Conservation (phyloP, 2,797 vertebrate genomes). For the Crocidura indochinensis region DNA sequence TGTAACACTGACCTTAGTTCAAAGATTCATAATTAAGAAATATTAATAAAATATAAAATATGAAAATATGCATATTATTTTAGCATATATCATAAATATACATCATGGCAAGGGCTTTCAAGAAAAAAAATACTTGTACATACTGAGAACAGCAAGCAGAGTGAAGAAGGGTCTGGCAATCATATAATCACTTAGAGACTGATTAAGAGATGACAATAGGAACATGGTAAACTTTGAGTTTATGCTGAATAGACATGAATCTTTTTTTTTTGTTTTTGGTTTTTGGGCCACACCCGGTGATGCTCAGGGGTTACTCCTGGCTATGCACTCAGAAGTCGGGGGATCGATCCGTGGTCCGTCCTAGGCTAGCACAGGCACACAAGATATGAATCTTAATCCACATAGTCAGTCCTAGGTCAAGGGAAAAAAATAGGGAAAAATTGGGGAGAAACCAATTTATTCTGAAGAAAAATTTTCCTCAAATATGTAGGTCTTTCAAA, state of each 20-base stretch:
- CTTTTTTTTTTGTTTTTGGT: no score
- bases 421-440: not conserved
- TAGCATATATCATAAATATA: no score
- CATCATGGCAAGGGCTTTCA: not conserved
- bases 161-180: not conserved
- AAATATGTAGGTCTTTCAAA: not conserved
- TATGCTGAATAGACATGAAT: not conserved
- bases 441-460: not conserved
- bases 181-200: not conserved
- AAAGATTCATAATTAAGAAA: constrained; percentile 3
- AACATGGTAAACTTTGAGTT: not conserved
- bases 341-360: no score
- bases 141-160: not conserved
- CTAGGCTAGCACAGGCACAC: no score
- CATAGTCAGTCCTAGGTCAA: not conserved
- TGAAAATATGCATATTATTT: not conserved
- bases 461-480: not conserved
- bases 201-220: not conserved
- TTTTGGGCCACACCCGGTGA: no score
- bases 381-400: not conserved
- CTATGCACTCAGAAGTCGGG: no score
- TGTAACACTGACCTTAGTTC: constrained; percentile 46
- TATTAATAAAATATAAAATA: constrained; percentile 22
- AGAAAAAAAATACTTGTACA: not conserved
- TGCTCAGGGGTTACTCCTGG: no score